Conservation (phyloP, 2,113 vertebrate species). For the Apteryx mantelli region DNA sequence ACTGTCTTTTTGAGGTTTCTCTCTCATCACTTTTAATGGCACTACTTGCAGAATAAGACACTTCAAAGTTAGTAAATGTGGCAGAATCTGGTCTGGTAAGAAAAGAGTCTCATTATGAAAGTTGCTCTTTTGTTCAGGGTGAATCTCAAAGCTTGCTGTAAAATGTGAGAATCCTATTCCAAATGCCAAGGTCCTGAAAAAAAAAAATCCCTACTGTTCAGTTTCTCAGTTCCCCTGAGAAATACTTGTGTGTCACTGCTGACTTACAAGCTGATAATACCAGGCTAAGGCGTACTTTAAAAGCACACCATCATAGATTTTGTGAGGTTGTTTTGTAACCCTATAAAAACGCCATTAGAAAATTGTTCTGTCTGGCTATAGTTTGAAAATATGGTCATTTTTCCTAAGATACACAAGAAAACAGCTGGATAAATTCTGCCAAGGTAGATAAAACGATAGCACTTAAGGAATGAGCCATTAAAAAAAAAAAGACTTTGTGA, state of each 20-base stretch:
- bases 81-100: background rate
- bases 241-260: background rate
- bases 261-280: background rate
- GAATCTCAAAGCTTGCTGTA: background rate
- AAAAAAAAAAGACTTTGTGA: background rate
- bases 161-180: background rate
- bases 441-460: background rate
- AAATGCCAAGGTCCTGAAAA: background rate
- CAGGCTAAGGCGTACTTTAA: background rate
- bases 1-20: background rate
- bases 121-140: background rate
- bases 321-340: background rate
- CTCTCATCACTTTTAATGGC: background rate
- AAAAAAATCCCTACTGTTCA: background rate
- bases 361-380: background rate
- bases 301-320: background rate
- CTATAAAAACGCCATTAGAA: constrained; percentile 19
- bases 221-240: background rate
- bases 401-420: background rate
- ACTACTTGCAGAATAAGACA: background rate
- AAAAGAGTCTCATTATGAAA: background rate
- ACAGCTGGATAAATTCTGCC: constrained; percentile 11
- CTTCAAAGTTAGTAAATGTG: background rate
- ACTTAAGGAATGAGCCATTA: background rate
- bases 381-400: constrained; percentile 22